Base-by-base conservation (phyloP, 2,888 invertebrate species). In the Euphydryas editha region DNA sequence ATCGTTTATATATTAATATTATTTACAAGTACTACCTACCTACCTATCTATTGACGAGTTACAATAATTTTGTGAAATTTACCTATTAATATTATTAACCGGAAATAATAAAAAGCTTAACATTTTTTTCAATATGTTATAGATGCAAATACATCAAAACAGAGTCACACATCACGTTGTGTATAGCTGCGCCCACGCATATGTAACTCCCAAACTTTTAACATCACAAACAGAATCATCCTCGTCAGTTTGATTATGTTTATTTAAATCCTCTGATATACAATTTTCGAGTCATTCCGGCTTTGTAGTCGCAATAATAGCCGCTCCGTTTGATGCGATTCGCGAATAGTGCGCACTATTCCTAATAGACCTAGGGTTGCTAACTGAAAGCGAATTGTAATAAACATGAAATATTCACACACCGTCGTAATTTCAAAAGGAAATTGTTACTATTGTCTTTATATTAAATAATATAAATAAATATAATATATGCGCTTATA, bases 281-380 rank as follows among this genome's bases (percentile, higher is more conserved):
- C 71, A 73, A 76, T 74, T 72, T 73, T 74, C 74, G 70, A 73
- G 72, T 73, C 74, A 73, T 72, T 73, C 63, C 62, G 68, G 74
- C 76, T 76, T 76, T 76, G 76, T 76, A 75, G 76, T 75, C 64
- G 66, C 60, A 63, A 71, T 76, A 75, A 76, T 72, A 64, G 72
- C 71, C 57, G 62, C 49, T 51, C 44, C 69, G 73, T 73, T 74
- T 69, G 69, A 73, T 72, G 71, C 69, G 69, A 71, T 68, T 73
- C 70, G 71, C 70, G 71, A 73, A 71, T 66, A 44, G 61, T 36
- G 30, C 68, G 57, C 42, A 62, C 69, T 73, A 68, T 70, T 67
- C 65, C 42, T 18, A 62, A 39, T 59, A 61, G 0, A 1, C 30
- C 10, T 55, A 72, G 71, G 71, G 72, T 18, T 72, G 72, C 15